These are phyloP conservation scores for Sus cebifrons DNA, from an alignment of 2,797 vertebrate species.

Conservation along the genomic window DNA sequence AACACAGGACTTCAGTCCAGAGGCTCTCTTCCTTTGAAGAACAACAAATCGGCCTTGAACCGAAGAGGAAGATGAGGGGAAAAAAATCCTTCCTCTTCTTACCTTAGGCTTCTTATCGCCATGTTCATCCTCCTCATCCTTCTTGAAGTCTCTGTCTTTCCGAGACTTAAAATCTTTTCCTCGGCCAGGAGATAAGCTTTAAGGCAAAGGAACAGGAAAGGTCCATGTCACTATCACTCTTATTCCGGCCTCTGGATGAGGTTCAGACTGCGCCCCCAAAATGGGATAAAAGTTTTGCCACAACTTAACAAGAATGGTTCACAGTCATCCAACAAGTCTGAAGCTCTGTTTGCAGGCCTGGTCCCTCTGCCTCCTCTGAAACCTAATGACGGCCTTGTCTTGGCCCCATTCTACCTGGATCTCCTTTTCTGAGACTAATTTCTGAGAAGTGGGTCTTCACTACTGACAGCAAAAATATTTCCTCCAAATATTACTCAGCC, in stretches of 20 bases:
- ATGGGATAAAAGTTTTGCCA: not conserved
- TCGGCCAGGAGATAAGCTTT: constrained; percentile 94
- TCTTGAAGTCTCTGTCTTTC: constrained; percentile 94
- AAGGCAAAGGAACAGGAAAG: constrained; percentile 74
- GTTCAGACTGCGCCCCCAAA: not conserved
- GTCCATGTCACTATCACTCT: not conserved
- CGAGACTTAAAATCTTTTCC: constrained; percentile 95
- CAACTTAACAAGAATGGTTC: not conserved
- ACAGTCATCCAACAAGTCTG: not conserved
- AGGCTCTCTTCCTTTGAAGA: not conserved
- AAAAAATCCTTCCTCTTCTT: not conserved
- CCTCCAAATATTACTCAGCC: not conserved
- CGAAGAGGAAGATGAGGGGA: not conserved
- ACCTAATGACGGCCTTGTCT: not conserved
- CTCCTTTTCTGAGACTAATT: constrained; percentile 66
- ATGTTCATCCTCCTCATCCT: constrained; percentile 95
- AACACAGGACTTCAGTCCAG: not conserved
- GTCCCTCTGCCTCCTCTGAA: constrained; percentile 23
- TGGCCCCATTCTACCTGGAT: not conserved
- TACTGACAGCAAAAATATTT: constrained; percentile 51
- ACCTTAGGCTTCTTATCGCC: constrained; percentile 97
- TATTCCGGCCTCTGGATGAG: not conserved
- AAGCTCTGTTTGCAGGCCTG: not conserved
- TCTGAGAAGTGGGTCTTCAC: constrained; percentile 38
- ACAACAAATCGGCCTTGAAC: not conserved